Base-by-base conservation (phyloP, 1,140 invertebrate genomes). In the Aphelenchoides besseyi region DNA sequence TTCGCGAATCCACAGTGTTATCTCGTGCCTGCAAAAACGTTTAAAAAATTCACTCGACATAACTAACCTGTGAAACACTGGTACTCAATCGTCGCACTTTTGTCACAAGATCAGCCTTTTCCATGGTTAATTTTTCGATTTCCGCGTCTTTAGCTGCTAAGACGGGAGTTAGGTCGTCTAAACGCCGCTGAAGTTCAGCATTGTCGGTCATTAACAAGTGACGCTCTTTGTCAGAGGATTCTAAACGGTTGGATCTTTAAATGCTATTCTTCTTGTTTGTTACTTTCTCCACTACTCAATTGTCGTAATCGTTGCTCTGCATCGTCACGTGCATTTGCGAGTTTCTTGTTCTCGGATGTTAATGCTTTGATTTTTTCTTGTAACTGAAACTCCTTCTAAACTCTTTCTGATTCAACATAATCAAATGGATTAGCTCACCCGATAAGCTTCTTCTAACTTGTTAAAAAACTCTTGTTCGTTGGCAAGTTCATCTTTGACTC, bases 81-180 rank as follows among this genome's bases (percentile, higher is more conserved):
- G 72, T 32, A 37, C 35, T 75, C 30, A 73, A 18, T 37, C 41
- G 3, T 63, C 48, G 37, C 30, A 26, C 18, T 62, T 59, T 53
- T 9, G 30, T 48, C 55, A 52, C 64, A 0, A 73, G 33, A 2
- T 30, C 67, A 33, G 73, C 71, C 33, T 59, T 70, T 62, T 79
- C 78, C 32, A 70, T 70, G 57, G 70, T 68, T 48, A 79, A 37
- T 57, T 55, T 54, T 28, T 75, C 54, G 9, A 81, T 74, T 66
- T 73, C 54, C 30, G 75, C 77, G 53, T 79, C 80, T 53, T 79
- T 80, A 41, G 77, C 79, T 8, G 77, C 77, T 18, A 79, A 41
- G 37, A 77, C 36, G 1, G 77, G 77, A 8, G 77, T 82, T 32
- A 79, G 62, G 26, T 75, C 79, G 52, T 79, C 77, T 23, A 79